Evolutionary conservation across 2,888 invertebrate species (phyloP), one percentile per base, ranked within the genome.

Genomic region (Aphelenchoides bicaudatus): DNA sequence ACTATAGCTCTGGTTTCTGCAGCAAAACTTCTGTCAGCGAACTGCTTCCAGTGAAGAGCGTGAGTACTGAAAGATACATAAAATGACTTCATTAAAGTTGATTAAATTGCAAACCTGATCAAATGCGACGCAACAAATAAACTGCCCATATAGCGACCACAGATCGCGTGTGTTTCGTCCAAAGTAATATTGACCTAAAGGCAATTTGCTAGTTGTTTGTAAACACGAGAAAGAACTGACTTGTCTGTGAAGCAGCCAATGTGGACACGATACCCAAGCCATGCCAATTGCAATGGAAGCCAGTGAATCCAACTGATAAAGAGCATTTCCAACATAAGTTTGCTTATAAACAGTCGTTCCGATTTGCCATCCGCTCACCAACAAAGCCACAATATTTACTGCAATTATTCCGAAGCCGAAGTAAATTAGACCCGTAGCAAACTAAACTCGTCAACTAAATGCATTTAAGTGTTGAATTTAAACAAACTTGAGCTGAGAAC

Each of bases 271-370:
- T 39, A 78, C 60, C 78, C 78, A 78, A 0, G 72, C 73, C 21
- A 61, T 54, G 39, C 78, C 78, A 48, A 78, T 78, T 43, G 67
- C 60, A 47, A 78, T 70, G 3, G 75, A 71, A 4, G 76, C 75
- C 2, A 78, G 56, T n/a, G 73, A 63, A 53, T 78, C 78, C 29
- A 78, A 39, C 46, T 78, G 77, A 58, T 75, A 77, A 16, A 77
- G 64, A 47, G 65, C 58, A 54, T 76, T 74, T 19, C 73, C 72
- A 23, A 74, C 53, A 23, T 46, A 46, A 58, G 68, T 37, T 13
- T 56, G 49, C n/a, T 61, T 49, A 43, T 55, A 63, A 13, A 65
- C 16, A 10, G 47, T 52, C 28, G 43, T 48, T 64, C 71, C 74
- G 46, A 71, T 61, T 23, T 62, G 61, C 71, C 73, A 76, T 47